Evolutionary conservation across 2,113 vertebrate species (phyloP).

Genomic region (Formicarius rufipectus): DNA sequence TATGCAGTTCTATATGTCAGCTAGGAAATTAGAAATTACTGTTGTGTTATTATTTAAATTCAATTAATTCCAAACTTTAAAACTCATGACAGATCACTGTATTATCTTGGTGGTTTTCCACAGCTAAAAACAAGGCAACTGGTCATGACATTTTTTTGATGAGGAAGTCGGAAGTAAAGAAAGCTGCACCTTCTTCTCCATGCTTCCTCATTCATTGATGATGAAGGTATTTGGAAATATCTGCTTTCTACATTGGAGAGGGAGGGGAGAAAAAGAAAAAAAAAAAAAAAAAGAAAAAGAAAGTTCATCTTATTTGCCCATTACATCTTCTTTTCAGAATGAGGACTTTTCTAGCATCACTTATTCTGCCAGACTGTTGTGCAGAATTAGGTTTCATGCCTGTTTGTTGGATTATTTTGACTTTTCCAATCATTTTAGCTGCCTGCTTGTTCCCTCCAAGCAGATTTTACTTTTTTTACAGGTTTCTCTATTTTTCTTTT

Average conservation of each 20-base stretch:
- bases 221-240: accelerated
- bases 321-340: background rate
- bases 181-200: background rate
- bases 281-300: background rate
- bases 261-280: no score
- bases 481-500: background rate
- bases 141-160: background rate
- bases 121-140: background rate
- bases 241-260: accelerated
- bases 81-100: background rate
- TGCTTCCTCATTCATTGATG: background rate
- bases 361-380: background rate
- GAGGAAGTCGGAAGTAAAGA: background rate
- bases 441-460: background rate
- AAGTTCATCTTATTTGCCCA: background rate
- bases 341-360: background rate
- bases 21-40: background rate
- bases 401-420: background rate
- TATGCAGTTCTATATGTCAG: background rate
- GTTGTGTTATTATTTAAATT: background rate
- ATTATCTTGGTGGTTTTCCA: background rate
- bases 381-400: background rate
- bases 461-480: background rate
- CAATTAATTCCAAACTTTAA: background rate
- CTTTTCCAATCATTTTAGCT: background rate